Evolutionary conservation across 1,140 invertebrate genomes (phyloP).

Genomic region (Bilobella aurantiaca): DNA sequence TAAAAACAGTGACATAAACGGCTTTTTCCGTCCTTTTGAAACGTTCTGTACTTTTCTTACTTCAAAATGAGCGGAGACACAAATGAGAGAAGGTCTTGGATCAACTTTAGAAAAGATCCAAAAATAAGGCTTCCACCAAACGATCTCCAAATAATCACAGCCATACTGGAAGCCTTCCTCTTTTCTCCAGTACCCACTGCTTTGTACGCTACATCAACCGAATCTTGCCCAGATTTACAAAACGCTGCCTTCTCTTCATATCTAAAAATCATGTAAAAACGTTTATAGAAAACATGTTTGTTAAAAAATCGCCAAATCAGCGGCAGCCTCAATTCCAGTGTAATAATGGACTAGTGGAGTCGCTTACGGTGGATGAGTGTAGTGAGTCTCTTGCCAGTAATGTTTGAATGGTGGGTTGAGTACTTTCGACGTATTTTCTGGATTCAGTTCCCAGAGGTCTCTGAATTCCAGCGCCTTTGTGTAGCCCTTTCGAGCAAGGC

Average conservation of each 20-base stretch:
- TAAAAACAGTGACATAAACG: too few species aligned
- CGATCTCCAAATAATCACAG: constrained; percentile 42
- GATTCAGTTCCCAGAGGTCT: constrained; percentile 21
- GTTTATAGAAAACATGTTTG: neutral
- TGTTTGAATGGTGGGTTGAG: constrained; percentile 40
- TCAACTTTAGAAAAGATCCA: constrained; percentile 43
- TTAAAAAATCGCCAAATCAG: neutral
- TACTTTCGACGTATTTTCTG: constrained; percentile 44
- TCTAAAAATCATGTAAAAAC: too few species aligned
- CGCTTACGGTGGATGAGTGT: too few species aligned
- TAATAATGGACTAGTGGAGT: too few species aligned
- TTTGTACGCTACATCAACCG: constrained; percentile 6
- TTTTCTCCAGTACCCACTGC: neutral
- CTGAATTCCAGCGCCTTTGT: constrained; percentile 6
- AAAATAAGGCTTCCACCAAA: constrained; percentile 43
- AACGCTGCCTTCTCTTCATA: neutral
- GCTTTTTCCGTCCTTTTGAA: neutral
- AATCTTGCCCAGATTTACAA: neutral
- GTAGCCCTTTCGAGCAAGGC: constrained; percentile 15
- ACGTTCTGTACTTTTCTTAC: constrained; percentile 24
- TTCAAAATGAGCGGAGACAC: constrained; percentile 44
- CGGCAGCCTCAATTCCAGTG: neutral
- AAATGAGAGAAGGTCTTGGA: constrained; percentile 51
- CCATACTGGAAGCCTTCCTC: constrained; percentile 34
- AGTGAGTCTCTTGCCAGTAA: neutral